Conservation (phyloP, 2,888 invertebrate species). For the Napeogenes sylphis region DNA sequence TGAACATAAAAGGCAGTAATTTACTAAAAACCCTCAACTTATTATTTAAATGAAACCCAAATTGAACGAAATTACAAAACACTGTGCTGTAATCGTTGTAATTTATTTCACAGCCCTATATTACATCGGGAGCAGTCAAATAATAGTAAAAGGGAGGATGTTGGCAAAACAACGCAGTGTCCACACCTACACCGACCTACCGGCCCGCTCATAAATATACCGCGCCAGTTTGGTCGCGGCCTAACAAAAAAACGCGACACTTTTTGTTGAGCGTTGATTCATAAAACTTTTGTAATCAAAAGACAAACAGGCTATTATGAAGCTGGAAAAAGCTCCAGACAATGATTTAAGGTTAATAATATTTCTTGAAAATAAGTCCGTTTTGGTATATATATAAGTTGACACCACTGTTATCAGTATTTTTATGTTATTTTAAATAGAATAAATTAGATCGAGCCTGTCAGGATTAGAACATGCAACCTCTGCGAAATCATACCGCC, state of each 20-base stretch:
- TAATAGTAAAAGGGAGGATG: constrained; percentile 41
- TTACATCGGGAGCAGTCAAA: constrained; percentile 38
- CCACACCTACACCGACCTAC: constrained; percentile 51
- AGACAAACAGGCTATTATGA: constrained; percentile 48
- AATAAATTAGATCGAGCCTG: too few relatives aligned
- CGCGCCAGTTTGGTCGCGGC: constrained; percentile 47
- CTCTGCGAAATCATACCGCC: too few relatives aligned
- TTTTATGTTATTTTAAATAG: too few relatives aligned
- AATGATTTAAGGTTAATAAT: too few relatives aligned
- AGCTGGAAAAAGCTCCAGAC: constrained; percentile 33
- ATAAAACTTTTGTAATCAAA: constrained; percentile 64
- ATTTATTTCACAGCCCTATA: constrained; percentile 27
- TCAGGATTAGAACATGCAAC: too few relatives aligned
- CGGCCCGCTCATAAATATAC: constrained; percentile 60
- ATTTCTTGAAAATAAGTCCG: too few relatives aligned
- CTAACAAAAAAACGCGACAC: constrained; percentile 51
- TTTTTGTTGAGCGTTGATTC: constrained; percentile 52
- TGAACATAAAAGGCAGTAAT: background rate
- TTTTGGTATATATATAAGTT: too few relatives aligned
- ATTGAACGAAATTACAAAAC: constrained; percentile 16
- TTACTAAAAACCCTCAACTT: background rate
- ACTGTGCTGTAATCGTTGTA: constrained; percentile 19
- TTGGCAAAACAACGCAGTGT: constrained; percentile 43
- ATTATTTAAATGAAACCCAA: constrained; percentile 6
- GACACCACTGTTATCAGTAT: too few relatives aligned